Percentiles rank a stretch among this genome's conserved stretches.
Conservation (phyloP, 2,888 invertebrate genomes). For the Dasypolia templi region DNA sequence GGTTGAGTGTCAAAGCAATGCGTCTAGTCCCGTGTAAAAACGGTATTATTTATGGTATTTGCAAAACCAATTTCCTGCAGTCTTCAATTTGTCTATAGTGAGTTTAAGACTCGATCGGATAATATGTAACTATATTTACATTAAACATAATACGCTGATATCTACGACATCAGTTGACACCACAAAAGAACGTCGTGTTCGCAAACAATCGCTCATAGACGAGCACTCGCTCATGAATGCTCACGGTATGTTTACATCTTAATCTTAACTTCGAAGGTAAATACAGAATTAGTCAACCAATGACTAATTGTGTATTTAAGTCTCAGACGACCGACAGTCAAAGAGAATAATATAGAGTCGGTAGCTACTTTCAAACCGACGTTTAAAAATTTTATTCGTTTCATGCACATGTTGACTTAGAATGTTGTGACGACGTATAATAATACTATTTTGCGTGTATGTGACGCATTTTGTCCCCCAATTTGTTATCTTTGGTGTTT, state of each 20-base stretch:
- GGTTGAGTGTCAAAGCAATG: neutral
- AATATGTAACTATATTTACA: no score
- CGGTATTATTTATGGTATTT: neutral
- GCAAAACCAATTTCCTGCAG: neutral
- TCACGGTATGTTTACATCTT: slow-evolving; percentile 5
- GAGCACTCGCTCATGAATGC: slow-evolving; percentile 4
- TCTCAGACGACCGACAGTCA: slow-evolving; percentile 6
- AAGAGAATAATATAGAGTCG: slow-evolving; percentile 24
- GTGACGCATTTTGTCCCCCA: no score
- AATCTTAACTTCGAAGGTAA: neutral
- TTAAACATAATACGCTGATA: no score
- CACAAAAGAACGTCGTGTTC: neutral
- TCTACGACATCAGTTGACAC: no score
- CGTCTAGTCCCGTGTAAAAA: neutral
- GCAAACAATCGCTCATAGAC: neutral
- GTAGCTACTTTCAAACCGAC: neutral
- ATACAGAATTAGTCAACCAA: neutral
- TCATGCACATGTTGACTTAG: slow-evolving; percentile 6
- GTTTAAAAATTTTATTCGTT: slow-evolving; percentile 20
- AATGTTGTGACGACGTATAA: no score
- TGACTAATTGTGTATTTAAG: slow-evolving; percentile 32
- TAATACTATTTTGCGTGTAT: no score
- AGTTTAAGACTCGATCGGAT: neutral
- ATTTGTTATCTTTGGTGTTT: no score
- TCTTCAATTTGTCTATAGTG: neutral